Percentiles rank a stretch among this genome's conserved stretches.
These are phyloP conservation scores for Heliopora coerulea DNA, from an alignment of 92 coral and sea anemone genomes.

Conservation along the genomic window DNA sequence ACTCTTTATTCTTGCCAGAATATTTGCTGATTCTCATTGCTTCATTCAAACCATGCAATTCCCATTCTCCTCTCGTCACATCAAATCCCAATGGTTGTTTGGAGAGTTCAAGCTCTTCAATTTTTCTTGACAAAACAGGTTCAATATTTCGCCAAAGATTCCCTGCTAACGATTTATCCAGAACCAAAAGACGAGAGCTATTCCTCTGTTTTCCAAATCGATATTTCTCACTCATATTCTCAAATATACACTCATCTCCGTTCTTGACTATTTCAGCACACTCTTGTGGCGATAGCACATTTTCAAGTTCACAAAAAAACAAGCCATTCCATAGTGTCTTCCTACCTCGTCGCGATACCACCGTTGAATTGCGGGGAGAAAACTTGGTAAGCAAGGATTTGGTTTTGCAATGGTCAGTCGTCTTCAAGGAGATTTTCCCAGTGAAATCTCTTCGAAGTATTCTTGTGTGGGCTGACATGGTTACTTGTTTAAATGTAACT, in stretches of 20 bases:
- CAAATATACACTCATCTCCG: slow-evolving; percentile 7
- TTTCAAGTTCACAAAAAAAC: slow-evolving; percentile 8
- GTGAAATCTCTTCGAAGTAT: slow-evolving; percentile 11
- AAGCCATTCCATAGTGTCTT: background rate
- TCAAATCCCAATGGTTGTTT: slow-evolving; percentile 26
- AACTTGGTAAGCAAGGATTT: slow-evolving; percentile 8
- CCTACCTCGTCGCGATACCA: background rate
- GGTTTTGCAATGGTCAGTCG: slow-evolving; percentile 35
- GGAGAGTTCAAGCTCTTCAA: background rate
- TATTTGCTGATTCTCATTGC: slow-evolving; percentile 38
- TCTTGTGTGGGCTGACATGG: slow-evolving; percentile 18
- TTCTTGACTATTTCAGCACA: slow-evolving; percentile 34
- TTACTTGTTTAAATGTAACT: no score
- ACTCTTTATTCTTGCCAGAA: slow-evolving; percentile 1
- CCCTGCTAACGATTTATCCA: slow-evolving; percentile 8
- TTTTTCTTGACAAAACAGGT: background rate
- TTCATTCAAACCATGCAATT: slow-evolving; percentile 37
- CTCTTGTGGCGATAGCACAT: slow-evolving; percentile 16
- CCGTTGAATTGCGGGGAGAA: slow-evolving; percentile 14
- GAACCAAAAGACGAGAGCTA: slow-evolving; percentile 28
- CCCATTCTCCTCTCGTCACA: slow-evolving; percentile 34
- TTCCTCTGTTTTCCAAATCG: slow-evolving; percentile 25
- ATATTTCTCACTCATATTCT: slow-evolving; percentile 32
- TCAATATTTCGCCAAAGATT: slow-evolving; percentile 18
- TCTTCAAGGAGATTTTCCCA: slow-evolving; percentile 18